Evolutionary conservation across 2,113 vertebrate genomes (phyloP), one percentile per base, ranked within the genome.

Genomic region (Rhinogobius similis): DNA sequence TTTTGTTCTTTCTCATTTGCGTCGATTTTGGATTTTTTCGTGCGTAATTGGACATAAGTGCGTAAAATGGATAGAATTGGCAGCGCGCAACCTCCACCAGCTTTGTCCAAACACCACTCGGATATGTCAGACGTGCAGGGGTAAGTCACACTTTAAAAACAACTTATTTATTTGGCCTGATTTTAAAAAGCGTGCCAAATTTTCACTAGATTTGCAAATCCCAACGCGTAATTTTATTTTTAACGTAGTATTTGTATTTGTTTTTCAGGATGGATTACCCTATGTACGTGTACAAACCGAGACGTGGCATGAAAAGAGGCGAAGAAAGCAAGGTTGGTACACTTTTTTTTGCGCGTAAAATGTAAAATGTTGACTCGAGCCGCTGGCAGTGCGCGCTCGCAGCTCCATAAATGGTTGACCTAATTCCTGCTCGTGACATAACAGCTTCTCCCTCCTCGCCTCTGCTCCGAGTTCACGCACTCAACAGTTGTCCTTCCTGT

Each of bases 241-340:
- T 55, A 59, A 10, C 38, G 41, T 12, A 4, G 39, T 67, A 78
- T 3, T 87, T 9, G 58, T 0, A 61, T n/a, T n/a, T n/a, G n/a
- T 61, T 77, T 16, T 89, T 84, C 29, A 99, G 97, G 90, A 92
- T 98, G 95, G 96, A 98, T 90, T 98, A 95, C 83, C 92, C 95
- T 29, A 94, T 98, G 94, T 99, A 97, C 88, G 94, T 96, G 50
- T 99, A 97, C 90, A 99, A 98, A 85, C 93, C 96, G 16, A 83
- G 93, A 41, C 89, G 96, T 16, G 96, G 95, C 38, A 87, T 96
- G 73, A 98, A 98, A 83, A 93, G 96, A 72, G 93, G 95, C 68
- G 97, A 98, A 6, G 96, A 99, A 63, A 96, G 87, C 74, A 99
- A 99, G 96, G 97, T 97, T 69, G 32, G 88, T 55, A 27, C 0